Conservation (phyloP, 2,113 vertebrate genomes). For the Lonchura striata region DNA sequence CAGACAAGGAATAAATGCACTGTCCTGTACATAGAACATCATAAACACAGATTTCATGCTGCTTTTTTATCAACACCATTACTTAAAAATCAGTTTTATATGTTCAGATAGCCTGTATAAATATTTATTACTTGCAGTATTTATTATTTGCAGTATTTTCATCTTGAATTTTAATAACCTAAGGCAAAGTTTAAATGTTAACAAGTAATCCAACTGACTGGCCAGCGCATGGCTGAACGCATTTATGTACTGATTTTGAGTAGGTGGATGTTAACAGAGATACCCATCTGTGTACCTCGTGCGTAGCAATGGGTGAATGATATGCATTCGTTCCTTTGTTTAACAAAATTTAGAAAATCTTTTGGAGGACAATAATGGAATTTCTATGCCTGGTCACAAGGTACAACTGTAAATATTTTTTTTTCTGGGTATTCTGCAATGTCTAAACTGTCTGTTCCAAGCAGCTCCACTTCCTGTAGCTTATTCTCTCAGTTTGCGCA, state of each 20-base stretch:
- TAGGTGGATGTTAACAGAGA: not conserved
- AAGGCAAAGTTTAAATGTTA: not conserved
- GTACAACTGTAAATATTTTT: not conserved
- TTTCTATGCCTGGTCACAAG: not conserved
- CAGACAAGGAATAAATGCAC: not conserved
- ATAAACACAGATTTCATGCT: not conserved
- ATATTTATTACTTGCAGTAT: not conserved
- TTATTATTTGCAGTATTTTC: not conserved
- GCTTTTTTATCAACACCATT: not conserved
- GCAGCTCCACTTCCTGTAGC: not conserved
- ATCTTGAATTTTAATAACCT: not conserved
- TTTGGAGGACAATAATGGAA: not conserved
- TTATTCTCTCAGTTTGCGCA: not conserved
- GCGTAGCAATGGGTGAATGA: not conserved
- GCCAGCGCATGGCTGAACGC: not conserved
- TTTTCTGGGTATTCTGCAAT: not conserved
- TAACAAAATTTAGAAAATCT: not conserved
- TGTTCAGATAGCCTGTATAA: not conserved
- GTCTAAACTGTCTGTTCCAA: not conserved
- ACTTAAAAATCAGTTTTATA: constrained; percentile 13
- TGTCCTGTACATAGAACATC: not conserved
- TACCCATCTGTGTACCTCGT: not conserved
- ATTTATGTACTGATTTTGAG: not conserved
- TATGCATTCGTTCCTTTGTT: not conserved
- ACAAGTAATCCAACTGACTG: not conserved